A percentile compares a stretch with the other conserved stretches of the same genome.
phyloP scores from a whole-genome alignment of 2,113 vertebrate species.

The Casuarius casuarius region DNA sequence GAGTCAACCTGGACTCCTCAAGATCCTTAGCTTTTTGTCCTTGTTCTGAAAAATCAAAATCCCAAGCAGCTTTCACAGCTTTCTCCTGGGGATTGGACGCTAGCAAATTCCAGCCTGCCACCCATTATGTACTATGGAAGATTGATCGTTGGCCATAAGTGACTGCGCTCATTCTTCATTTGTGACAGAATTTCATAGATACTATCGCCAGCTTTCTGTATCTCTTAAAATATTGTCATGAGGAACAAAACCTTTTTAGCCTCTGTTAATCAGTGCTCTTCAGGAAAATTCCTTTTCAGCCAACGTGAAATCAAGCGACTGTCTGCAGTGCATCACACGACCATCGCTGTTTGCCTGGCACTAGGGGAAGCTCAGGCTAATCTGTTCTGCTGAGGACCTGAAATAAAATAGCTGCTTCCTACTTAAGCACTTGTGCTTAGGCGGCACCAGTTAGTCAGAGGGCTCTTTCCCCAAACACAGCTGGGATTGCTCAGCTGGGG shows the following conservation, averaged over 20 bases:
- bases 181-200: not conserved
- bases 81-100: not conserved
- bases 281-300: not conserved
- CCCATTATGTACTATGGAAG: not conserved
- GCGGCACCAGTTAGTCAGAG: not conserved
- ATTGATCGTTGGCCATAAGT: not conserved
- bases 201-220: not conserved
- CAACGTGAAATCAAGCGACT: not conserved
- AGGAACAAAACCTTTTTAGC: not conserved
- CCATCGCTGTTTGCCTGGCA: not conserved
- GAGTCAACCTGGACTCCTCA: not conserved
- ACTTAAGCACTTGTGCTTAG: not conserved
- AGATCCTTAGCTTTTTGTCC: not conserved
- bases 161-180: not conserved
- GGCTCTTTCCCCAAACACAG: not conserved
- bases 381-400: not conserved
- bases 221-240: not conserved
- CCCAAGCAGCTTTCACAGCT: not conserved
- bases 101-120: not conserved
- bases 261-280: not conserved
- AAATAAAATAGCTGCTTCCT: not conserved
- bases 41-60: not conserved
- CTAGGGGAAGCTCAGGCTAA: fast-evolving
- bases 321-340: fast-evolving
- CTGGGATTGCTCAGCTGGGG: not conserved